phyloP scores from a whole-genome alignment of 2,797 vertebrate genomes.

The Pangasius sanitwongsei region DNA sequence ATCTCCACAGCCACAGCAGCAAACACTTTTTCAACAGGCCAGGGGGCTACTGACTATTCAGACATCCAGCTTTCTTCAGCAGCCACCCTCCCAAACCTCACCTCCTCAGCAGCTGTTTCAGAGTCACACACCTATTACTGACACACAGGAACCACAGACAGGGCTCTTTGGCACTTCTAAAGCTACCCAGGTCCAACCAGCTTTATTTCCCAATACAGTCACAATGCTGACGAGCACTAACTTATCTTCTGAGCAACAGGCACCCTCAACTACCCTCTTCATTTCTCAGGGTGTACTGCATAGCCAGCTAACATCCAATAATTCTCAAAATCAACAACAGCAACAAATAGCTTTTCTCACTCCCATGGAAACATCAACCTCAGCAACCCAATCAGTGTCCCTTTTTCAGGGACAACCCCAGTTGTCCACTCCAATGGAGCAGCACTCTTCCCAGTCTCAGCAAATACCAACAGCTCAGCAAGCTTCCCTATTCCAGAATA shows the following conservation, averaged over 20 bases:
- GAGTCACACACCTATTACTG: slow-evolving; percentile 85
- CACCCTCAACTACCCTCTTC: slow-evolving; percentile 80
- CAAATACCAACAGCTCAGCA: slow-evolving; percentile 72
- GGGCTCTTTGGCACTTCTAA: slow-evolving; percentile 78
- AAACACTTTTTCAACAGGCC: slow-evolving; percentile 87
- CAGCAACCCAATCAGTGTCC: slow-evolving; percentile 83
- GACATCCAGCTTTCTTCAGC: slow-evolving; percentile 88
- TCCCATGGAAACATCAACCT: slow-evolving; percentile 84
- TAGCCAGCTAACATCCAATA: slow-evolving; percentile 76
- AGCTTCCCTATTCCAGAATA: slow-evolving; percentile 74
- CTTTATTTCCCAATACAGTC: slow-evolving; percentile 87
- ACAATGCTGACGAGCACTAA: slow-evolving; percentile 82
- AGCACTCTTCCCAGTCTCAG: slow-evolving; percentile 74
- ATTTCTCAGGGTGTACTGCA: slow-evolving; percentile 83
- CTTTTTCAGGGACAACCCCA: slow-evolving; percentile 82
- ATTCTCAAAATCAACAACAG: slow-evolving; percentile 79
- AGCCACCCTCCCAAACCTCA: slow-evolving; percentile 82
- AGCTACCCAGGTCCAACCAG: slow-evolving; percentile 85
- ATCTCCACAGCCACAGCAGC: slow-evolving; percentile 74
- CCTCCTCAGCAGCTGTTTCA: slow-evolving; percentile 95
- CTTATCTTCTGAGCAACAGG: slow-evolving; percentile 85
- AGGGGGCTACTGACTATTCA: slow-evolving; percentile 93
- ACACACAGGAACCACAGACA: slow-evolving; percentile 83
- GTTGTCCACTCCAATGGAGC: slow-evolving; percentile 79
- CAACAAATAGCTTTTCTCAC: slow-evolving; percentile 84